Evolutionary conservation across 2,113 vertebrate genomes (phyloP).

Genomic region (Alethe castanea): DNA sequence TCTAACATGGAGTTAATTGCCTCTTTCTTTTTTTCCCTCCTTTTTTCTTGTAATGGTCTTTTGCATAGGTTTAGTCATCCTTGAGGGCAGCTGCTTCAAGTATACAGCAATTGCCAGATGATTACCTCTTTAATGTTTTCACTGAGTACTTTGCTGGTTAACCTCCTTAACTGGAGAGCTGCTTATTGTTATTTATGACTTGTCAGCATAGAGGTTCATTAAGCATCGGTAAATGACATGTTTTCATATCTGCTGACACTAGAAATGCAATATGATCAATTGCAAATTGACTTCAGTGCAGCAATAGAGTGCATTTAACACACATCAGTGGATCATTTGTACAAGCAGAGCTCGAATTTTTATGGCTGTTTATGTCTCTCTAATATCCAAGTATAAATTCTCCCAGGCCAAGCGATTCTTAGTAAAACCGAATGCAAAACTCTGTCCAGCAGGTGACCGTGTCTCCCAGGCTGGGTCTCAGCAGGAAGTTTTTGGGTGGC

Average conservation of each 20-base stretch:
- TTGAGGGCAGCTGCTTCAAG: conserved; percentile 6
- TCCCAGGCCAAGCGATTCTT: not conserved
- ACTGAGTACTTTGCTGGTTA: conserved; percentile 29
- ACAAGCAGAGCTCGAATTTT: conserved; percentile 44
- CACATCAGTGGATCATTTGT: conserved; percentile 53
- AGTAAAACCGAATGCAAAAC: not conserved
- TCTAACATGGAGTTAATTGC: conserved; percentile 4
- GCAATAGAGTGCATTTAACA: conserved; percentile 53
- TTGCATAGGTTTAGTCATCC: not conserved
- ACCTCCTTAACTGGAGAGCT: conserved; percentile 49
- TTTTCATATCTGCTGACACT: conserved; percentile 42
- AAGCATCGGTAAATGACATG: conserved; percentile 31
- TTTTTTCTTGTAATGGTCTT: not conserved
- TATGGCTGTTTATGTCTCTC: conserved; percentile 46
- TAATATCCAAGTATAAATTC: conserved; percentile 48
- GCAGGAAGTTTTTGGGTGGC: not conserved
- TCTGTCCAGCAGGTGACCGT: not conserved
- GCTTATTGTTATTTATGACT: conserved; percentile 62
- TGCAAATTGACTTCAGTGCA: conserved; percentile 27
- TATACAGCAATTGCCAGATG: conserved; percentile 6
- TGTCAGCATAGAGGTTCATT: conserved; percentile 38
- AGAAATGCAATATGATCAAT: conserved; percentile 39
- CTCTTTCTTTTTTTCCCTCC: not conserved
- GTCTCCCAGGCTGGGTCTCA: not conserved
- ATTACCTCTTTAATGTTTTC: conserved; percentile 45